Evolutionary conservation across 1,140 invertebrate genomes (phyloP).

Genomic region (Trichoplusia ni): DNA sequence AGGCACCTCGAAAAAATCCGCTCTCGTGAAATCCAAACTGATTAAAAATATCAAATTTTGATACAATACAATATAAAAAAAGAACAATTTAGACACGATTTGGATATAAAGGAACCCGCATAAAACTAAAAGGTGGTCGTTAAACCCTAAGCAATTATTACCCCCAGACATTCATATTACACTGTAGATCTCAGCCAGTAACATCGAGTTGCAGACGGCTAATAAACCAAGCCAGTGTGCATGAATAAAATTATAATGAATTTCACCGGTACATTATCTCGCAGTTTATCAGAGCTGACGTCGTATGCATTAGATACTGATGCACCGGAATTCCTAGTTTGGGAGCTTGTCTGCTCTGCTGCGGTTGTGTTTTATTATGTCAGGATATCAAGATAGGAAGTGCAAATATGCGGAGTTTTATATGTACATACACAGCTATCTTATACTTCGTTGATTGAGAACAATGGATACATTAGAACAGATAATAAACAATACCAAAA

Average conservation of each 20-base stretch:
- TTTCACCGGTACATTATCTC: slow-evolving; percentile 60
- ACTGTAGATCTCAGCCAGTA: slow-evolving; percentile 23
- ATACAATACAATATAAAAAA: too few species aligned
- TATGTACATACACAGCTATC: too few species aligned
- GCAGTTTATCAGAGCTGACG: slow-evolving; percentile 61
- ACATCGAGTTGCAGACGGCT: slow-evolving; percentile 26
- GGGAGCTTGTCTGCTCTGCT: slow-evolving; percentile 6
- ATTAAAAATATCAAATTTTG: too few species aligned
- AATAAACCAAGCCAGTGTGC: slow-evolving; percentile 45
- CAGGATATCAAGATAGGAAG: neutral
- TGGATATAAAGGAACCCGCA: too few species aligned
- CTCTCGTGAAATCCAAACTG: too few species aligned
- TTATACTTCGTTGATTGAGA: neutral
- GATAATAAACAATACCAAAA: too few species aligned
- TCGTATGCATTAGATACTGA: slow-evolving; percentile 55
- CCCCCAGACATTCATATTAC: slow-evolving; percentile 20
- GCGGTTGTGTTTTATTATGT: slow-evolving; percentile 19
- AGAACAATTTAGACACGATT: too few species aligned
- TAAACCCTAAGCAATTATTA: slow-evolving; percentile 11
- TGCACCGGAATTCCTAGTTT: slow-evolving; percentile 34
- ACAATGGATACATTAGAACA: too few species aligned
- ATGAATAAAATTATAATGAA: slow-evolving; percentile 77
- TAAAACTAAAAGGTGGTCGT: neutral
- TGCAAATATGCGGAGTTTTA: neutral
- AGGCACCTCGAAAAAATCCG: too few species aligned